phyloP scores from a whole-genome alignment of 92 coral and sea anemone species.

The Heliopora coerulea region DNA sequence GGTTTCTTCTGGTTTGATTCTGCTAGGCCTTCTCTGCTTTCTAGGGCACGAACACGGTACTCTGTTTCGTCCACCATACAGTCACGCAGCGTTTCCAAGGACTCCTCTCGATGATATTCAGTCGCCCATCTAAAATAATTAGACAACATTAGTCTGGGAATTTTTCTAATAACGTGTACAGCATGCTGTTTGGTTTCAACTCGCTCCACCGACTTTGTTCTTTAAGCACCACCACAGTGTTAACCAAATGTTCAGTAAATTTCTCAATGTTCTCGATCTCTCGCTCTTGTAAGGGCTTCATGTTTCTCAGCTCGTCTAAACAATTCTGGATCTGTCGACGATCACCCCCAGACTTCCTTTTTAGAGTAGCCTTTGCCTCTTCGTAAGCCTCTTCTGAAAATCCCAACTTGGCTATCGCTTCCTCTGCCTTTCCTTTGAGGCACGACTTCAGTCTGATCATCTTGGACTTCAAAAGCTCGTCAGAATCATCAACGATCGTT shows the following conservation, averaged over 20 bases:
- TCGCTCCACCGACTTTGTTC: slow-evolving; percentile 25
- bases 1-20: background rate
- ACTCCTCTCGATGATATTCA: slow-evolving; percentile 7
- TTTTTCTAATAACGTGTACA: slow-evolving; percentile 42
- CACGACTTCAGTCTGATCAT: slow-evolving; percentile 1
- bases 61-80: slow-evolving; percentile 50
- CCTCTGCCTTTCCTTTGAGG: slow-evolving; percentile 11
- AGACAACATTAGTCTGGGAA: slow-evolving; percentile 37
- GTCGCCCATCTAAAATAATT: slow-evolving; percentile 34
- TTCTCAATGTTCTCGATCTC: slow-evolving; percentile 33
- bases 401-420: slow-evolving; percentile 13
- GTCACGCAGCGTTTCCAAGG: slow-evolving; percentile 28
- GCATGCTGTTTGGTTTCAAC: slow-evolving; percentile 30
- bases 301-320: slow-evolving; percentile 25
- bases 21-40: slow-evolving; percentile 7
- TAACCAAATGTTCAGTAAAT: slow-evolving; percentile 22
- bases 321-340: slow-evolving; percentile 38
- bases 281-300: slow-evolving; percentile 5
- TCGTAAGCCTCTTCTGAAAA: slow-evolving; percentile 34
- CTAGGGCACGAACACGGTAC: slow-evolving; percentile 31
- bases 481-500: background rate
- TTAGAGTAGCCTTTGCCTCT: slow-evolving; percentile 36
- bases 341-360: slow-evolving; percentile 27
- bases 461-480: background rate
- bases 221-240: slow-evolving; percentile 26